A percentile compares a stretch with the other conserved stretches of the same genome.
Conservation (phyloP, 2,113 vertebrate species). For the Pongo abelii region DNA sequence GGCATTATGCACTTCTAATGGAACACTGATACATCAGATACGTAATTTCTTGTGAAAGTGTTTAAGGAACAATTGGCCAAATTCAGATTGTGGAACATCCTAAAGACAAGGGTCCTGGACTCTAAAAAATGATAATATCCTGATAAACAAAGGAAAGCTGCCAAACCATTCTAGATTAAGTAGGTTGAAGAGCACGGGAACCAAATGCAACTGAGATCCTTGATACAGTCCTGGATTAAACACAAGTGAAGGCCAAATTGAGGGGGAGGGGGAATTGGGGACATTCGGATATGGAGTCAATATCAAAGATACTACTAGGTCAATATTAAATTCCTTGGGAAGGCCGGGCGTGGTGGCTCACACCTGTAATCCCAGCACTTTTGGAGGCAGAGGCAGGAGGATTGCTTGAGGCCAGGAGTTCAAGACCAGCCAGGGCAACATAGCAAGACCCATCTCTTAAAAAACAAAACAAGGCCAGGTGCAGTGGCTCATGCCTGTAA, state of each 20-base stretch:
- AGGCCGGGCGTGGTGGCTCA: too few species aligned
- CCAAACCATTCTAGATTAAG: neutral
- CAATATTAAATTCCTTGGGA: neutral
- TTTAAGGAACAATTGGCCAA: neutral
- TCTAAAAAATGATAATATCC: neutral
- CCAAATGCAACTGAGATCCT: neutral
- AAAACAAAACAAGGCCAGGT: too few species aligned
- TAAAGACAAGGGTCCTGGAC: neutral
- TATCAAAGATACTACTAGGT: neutral
- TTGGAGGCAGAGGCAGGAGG: too few species aligned
- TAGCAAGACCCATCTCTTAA: too few species aligned
- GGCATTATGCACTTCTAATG: neutral
- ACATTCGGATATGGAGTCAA: neutral
- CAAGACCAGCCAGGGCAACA: too few species aligned
- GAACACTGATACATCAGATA: neutral
- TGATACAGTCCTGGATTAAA: neutral
- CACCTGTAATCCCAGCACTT: too few species aligned
- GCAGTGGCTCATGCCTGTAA: too few species aligned
- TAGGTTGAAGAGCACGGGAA: neutral
- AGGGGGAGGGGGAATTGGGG: neutral
- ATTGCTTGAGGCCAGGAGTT: too few species aligned
- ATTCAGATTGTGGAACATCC: neutral
- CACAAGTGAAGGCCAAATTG: neutral
- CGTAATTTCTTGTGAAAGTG: neutral
- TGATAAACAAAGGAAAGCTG: neutral